Percentiles rank a stretch among this genome's conserved stretches.
Evolutionary conservation across 2,113 vertebrate genomes (phyloP).

Genomic region (Sinocyclocheilus grahami): DNA sequence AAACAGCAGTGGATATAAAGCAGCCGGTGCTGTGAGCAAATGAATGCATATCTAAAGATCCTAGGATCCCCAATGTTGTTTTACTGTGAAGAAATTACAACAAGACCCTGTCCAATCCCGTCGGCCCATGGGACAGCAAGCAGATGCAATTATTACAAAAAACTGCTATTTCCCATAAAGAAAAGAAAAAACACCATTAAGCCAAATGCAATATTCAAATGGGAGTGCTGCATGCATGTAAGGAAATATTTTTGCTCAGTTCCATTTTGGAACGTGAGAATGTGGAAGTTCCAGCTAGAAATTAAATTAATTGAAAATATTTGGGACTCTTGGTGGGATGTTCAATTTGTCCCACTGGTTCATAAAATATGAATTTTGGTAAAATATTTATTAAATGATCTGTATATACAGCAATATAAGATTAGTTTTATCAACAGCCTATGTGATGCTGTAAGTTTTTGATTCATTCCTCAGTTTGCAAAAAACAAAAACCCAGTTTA

Average conservation of each 20-base stretch:
- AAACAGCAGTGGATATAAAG: constrained; percentile 20
- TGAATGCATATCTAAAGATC: constrained; percentile 11
- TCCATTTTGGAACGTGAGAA: constrained; percentile 3
- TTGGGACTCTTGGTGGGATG: neutral
- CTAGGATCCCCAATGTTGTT: constrained; percentile 60
- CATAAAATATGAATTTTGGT: too few relatives aligned
- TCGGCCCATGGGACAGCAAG: constrained; percentile 27
- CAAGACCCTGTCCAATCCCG: constrained; percentile 53
- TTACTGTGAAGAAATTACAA: constrained; percentile 69
- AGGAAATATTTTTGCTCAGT: neutral
- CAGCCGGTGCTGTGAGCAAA: neutral
- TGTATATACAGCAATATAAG: neutral
- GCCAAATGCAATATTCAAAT: constrained; percentile 26
- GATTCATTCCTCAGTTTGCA: neutral
- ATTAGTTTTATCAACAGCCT: neutral
- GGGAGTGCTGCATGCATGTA: neutral
- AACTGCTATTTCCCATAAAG: neutral
- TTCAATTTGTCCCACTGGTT: neutral
- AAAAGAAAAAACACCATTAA: constrained; percentile 15
- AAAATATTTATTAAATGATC: neutral
- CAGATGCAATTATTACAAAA: constrained; percentile 1
- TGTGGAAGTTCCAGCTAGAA: neutral
- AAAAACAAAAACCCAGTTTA: neutral
- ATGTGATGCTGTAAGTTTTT: neutral
- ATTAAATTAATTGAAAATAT: constrained; percentile 14